Percentiles rank a stretch among this genome's conserved stretches.
phyloP scores from a whole-genome alignment of 2,888 invertebrate genomes.

The Cinara cedri region DNA sequence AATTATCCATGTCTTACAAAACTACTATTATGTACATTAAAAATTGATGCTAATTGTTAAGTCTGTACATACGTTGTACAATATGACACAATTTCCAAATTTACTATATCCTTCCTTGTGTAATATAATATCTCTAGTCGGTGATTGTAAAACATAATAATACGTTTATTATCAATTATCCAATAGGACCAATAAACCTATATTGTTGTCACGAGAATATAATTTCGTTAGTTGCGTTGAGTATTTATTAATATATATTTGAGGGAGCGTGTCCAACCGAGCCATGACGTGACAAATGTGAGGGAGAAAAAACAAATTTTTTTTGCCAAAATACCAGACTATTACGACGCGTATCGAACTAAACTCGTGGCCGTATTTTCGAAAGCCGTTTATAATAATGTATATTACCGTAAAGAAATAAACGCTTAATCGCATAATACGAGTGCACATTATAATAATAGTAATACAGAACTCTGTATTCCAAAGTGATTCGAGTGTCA shows the following conservation, averaged over 20 bases:
- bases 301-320: slow-evolving; percentile 3
- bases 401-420: too few relatives aligned
- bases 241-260: background rate
- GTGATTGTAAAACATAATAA: background rate
- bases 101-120: too few relatives aligned
- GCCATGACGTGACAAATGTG: background rate
- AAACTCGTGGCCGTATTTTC: background rate
- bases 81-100: too few relatives aligned
- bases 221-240: background rate
- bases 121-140: too few relatives aligned
- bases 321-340: background rate
- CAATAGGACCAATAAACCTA: background rate
- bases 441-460: too few relatives aligned
- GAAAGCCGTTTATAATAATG: background rate
- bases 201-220: background rate
- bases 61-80: too few relatives aligned
- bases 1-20: too few relatives aligned
- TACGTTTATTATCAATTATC: background rate
- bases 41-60: too few relatives aligned
- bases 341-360: slow-evolving; percentile 1
- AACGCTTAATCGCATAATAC: too few relatives aligned
- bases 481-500: too few relatives aligned
- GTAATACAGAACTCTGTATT: too few relatives aligned
- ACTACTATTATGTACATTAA: too few relatives aligned
- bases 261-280: slow-evolving; percentile 11